Percentiles rank a stretch among this genome's conserved stretches.
Evolutionary conservation across 2,797 vertebrate genomes (phyloP).

Genomic region (Catharus ustulatus): DNA sequence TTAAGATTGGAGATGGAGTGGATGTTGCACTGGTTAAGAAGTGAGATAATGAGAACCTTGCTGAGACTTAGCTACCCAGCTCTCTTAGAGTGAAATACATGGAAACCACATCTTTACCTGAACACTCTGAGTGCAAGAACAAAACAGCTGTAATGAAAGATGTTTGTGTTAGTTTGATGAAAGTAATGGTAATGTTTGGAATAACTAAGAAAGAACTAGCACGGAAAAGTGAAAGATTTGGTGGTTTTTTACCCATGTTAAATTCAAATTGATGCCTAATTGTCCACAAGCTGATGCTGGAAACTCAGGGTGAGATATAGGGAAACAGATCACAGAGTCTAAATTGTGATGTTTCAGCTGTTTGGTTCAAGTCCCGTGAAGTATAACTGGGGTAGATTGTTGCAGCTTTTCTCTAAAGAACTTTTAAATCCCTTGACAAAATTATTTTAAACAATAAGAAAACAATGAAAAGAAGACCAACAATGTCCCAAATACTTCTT

Average conservation of each 20-base stretch:
- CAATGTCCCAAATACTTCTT: neutral
- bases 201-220: neutral
- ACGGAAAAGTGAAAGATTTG: neutral
- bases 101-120: neutral
- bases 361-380: neutral
- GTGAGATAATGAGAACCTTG: neutral
- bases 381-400: neutral
- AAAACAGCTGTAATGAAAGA: neutral
- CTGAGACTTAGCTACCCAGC: neutral
- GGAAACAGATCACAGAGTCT: neutral
- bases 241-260: neutral
- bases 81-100: neutral
- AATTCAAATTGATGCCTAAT: neutral
- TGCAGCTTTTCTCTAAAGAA: neutral
- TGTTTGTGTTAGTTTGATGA: neutral
- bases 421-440: neutral
- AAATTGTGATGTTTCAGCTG: neutral
- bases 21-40: accelerated
- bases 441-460: neutral
- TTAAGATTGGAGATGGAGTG: neutral
- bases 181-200: neutral
- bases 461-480: neutral
- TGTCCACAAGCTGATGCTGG: neutral
- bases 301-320: neutral
- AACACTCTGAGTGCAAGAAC: neutral